These are phyloP conservation scores for Drosophila robusta DNA, from an alignment of 2,888 invertebrate genomes.

Conservation along the genomic window DNA sequence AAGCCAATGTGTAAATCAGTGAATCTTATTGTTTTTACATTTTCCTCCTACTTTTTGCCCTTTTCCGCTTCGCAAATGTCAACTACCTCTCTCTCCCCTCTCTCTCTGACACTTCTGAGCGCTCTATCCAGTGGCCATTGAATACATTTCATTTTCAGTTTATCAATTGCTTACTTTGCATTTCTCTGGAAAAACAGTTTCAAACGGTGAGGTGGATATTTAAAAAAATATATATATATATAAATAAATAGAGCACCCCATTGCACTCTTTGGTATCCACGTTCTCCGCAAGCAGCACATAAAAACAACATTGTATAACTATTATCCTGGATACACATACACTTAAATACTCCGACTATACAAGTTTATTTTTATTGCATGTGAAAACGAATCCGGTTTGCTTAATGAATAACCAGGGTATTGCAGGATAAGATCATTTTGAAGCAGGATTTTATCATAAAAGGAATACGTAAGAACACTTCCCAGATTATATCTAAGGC, in stretches of 20 bases:
- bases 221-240: background rate
- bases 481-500: no score
- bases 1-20: conserved; percentile 77
- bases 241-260: conserved; percentile 5
- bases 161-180: conserved; percentile 50
- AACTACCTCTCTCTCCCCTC: no score
- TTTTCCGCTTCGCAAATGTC: no score
- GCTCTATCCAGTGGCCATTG: conserved; percentile 17
- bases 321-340: conserved; percentile 11
- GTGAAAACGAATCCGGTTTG: background rate
- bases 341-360: background rate
- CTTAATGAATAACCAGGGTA: no score
- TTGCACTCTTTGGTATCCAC: conserved; percentile 12
- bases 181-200: conserved; percentile 12
- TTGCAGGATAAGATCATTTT: conserved; percentile 1
- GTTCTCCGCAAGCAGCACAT: background rate
- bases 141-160: conserved; percentile 33
- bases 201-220: conserved; percentile 17
- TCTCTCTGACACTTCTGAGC: background rate
- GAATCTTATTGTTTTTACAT: conserved; percentile 70
- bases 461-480: background rate
- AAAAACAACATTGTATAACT: conserved; percentile 6
- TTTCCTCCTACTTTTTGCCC: conserved; percentile 2
- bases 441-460: background rate
- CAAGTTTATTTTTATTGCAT: background rate